phyloP scores from a whole-genome alignment of 2,888 invertebrate species.

The Dynastes maya region DNA sequence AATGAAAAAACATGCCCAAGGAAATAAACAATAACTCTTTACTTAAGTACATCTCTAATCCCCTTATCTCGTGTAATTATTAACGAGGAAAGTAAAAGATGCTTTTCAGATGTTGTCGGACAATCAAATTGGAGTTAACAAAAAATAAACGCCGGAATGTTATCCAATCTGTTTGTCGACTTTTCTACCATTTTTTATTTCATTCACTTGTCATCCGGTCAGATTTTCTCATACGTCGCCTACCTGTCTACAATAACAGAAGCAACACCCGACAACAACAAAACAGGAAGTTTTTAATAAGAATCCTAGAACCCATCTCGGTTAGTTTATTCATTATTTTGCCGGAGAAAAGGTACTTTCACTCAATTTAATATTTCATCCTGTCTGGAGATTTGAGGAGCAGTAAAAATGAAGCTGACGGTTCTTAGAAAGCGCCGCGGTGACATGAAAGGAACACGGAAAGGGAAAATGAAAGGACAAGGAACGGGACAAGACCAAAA shows the following conservation, averaged over 20 bases:
- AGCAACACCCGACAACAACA: constrained; percentile 28
- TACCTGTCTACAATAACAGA: constrained; percentile 4
- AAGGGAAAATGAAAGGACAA: constrained; percentile 41
- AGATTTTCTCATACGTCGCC: constrained; percentile 9
- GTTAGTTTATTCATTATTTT: constrained; percentile 48
- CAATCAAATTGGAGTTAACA: too few relatives aligned
- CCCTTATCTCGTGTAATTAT: too few relatives aligned
- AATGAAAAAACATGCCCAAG: too few relatives aligned
- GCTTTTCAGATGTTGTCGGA: too few relatives aligned
- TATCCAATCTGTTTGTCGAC: background rate
- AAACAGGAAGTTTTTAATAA: constrained; percentile 44
- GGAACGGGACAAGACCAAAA: constrained; percentile 33
- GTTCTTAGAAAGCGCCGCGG: constrained; percentile 32
- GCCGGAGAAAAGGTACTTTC: constrained; percentile 43
- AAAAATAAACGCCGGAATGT: too few relatives aligned
- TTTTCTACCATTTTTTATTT: constrained; percentile 8
- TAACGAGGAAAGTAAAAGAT: too few relatives aligned
- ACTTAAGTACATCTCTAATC: too few relatives aligned
- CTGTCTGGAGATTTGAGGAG: constrained; percentile 45
- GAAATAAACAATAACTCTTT: too few relatives aligned
- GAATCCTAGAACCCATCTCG: constrained; percentile 40
- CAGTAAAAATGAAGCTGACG: constrained; percentile 47
- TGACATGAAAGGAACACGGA: constrained; percentile 45
- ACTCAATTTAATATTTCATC: constrained; percentile 48
- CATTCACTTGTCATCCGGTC: background rate